Conservation (phyloP, 2,888 invertebrate genomes). For the Caenorhabditis angaria region DNA sequence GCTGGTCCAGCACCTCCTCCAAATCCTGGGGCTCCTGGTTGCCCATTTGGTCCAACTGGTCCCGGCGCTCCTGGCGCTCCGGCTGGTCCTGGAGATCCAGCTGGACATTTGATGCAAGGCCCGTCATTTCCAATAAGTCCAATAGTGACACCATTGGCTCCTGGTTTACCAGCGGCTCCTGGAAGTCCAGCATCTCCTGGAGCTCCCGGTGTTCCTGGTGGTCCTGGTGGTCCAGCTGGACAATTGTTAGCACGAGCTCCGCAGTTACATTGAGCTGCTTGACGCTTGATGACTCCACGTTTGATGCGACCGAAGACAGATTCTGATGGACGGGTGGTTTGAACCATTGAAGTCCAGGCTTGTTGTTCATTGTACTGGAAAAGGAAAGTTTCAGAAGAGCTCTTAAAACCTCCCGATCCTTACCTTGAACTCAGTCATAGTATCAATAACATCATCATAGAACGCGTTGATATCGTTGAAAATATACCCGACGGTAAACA, state of each 20-base stretch:
- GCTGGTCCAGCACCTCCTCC: conserved; percentile 44
- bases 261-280: conserved; percentile 54
- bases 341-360: conserved; percentile 50
- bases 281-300: conserved; percentile 36
- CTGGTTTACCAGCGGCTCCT: conserved; percentile 40
- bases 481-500: conserved; percentile 46
- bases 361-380: conserved; percentile 42
- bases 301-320: conserved; percentile 50
- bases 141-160: conserved; percentile 44
- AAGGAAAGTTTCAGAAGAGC: background rate
- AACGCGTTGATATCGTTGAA: conserved; percentile 57
- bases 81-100: conserved; percentile 45
- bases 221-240: conserved; percentile 53
- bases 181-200: conserved; percentile 46
- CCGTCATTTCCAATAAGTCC: conserved; percentile 54
- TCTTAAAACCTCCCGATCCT: background rate
- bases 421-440: conserved; percentile 51
- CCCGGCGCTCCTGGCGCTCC: conserved; percentile 43
- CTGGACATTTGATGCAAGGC: conserved; percentile 40
- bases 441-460: conserved; percentile 52
- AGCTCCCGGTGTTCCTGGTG: conserved; percentile 51
- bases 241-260: conserved; percentile 43
- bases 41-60: conserved; percentile 50
- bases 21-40: conserved; percentile 42
- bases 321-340: conserved; percentile 13